A percentile compares a stretch with the other conserved stretches of the same genome.
These are phyloP conservation scores for Linepithema humile DNA, from an alignment of 1,140 invertebrate species.

Conservation along the genomic window DNA sequence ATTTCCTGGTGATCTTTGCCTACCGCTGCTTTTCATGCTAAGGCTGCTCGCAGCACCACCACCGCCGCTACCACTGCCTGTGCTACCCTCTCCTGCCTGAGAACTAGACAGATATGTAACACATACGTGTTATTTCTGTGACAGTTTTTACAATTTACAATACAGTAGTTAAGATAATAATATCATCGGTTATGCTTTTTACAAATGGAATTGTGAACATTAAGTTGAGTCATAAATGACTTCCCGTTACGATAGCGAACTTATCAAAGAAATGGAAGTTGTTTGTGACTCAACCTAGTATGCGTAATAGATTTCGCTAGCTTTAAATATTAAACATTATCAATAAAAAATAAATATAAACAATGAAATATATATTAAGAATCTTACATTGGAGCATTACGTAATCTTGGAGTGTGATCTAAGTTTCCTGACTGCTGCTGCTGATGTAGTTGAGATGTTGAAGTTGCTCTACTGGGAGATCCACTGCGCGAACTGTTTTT, in stretches of 20 bases:
- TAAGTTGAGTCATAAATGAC: too few relatives aligned
- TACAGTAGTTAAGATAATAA: background rate
- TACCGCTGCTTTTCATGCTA: slow-evolving; percentile 65
- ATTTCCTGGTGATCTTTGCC: slow-evolving; percentile 82
- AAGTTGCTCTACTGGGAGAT: slow-evolving; percentile 80
- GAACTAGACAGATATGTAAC: slow-evolving; percentile 40
- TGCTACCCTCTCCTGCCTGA: slow-evolving; percentile 78
- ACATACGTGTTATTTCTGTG: slow-evolving; percentile 49
- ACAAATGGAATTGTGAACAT: too few relatives aligned
- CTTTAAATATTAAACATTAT: background rate
- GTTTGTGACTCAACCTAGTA: too few relatives aligned
- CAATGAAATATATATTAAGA: background rate
- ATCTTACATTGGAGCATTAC: slow-evolving; percentile 81
- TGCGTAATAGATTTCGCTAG: too few relatives aligned
- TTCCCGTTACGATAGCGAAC: too few relatives aligned
- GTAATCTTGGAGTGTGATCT: slow-evolving; percentile 78
- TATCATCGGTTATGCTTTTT: background rate
- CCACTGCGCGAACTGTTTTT: slow-evolving; percentile 82
- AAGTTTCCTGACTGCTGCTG: slow-evolving; percentile 74
- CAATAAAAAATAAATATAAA: slow-evolving; percentile 14
- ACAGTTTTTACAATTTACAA: background rate
- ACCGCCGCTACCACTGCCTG: slow-evolving; percentile 77
- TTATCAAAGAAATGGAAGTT: too few relatives aligned
- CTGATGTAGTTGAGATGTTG: slow-evolving; percentile 70
- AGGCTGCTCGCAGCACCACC: slow-evolving; percentile 72